These are phyloP conservation scores for Lycopodina hypogea DNA, from an alignment of 37 sponge, comb jelly and placozoan species.

Conservation along the genomic window DNA sequence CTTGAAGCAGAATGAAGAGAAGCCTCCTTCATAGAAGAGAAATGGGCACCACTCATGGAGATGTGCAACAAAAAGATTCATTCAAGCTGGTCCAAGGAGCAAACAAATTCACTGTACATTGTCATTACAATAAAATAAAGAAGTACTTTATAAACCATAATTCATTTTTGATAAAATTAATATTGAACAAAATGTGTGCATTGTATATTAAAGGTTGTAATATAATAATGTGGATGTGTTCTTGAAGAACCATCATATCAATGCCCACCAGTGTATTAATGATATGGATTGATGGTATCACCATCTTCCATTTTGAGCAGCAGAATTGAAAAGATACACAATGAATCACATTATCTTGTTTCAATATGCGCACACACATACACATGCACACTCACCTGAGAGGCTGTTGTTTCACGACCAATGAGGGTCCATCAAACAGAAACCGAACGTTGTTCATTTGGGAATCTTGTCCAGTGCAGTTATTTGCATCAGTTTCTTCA, in stretches of 20 bases:
- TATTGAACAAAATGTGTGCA: too few species aligned
- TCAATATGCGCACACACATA: neutral
- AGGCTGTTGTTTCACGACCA: conserved; percentile 73
- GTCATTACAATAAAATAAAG: neutral
- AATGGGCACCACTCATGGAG: conserved; percentile 42
- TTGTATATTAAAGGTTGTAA: neutral
- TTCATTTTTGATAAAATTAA: neutral
- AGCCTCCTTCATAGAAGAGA: conserved; percentile 70
- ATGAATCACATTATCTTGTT: neutral
- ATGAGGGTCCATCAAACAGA: conserved; percentile 91
- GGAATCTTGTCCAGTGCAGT: conserved; percentile 96
- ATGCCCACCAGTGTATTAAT: conserved; percentile 92
- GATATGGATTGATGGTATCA: conserved; percentile 95
- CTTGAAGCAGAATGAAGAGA: conserved; percentile 69
- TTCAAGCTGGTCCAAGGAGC: conserved; percentile 62
- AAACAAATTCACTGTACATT: conserved; percentile 66
- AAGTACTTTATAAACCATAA: neutral
- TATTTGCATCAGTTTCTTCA: conserved; percentile 93
- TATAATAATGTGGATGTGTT: neutral
- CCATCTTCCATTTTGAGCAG: conserved; percentile 98
- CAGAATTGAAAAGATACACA: neutral
- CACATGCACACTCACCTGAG: too few species aligned
- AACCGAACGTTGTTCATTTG: conserved; percentile 81
- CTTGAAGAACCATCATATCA: neutral
- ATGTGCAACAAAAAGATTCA: conserved; percentile 54